Percentiles rank a stretch among this genome's conserved stretches.
phyloP scores from a whole-genome alignment of 2,113 vertebrate species.

The Archocentrus centrarchus region DNA sequence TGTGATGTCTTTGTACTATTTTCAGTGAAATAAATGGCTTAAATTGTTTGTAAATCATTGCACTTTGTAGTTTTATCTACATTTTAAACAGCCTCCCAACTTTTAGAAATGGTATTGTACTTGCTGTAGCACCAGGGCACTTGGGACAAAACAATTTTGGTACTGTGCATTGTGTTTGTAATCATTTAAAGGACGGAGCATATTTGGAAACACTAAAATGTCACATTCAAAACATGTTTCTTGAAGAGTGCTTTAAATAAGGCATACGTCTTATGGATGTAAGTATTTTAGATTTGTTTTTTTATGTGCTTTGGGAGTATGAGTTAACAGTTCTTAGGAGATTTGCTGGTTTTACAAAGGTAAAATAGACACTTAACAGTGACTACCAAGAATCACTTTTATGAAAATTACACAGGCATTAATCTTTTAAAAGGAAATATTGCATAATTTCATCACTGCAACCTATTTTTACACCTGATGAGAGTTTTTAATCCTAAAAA shows the following conservation, averaged over 20 bases:
- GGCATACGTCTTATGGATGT: not conserved
- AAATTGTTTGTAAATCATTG: not conserved
- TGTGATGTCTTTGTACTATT: not conserved
- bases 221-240: not conserved
- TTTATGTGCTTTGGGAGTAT: not conserved
- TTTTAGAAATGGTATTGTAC: not conserved
- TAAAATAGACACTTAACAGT: not conserved
- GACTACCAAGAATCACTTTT: not conserved
- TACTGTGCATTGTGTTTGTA: not conserved
- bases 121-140: not conserved
- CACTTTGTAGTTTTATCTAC: not conserved
- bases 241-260: not conserved
- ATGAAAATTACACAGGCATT: not conserved
- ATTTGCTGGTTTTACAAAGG: not conserved
- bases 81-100: not conserved
- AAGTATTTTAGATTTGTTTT: not conserved
- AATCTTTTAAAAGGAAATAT: not conserved
- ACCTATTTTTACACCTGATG: slow-evolving; percentile 24
- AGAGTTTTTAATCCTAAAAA: slow-evolving; percentile 36
- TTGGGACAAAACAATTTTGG: not conserved
- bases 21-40: not conserved
- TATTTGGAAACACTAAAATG: not conserved
- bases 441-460: slow-evolving; percentile 22
- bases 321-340: not conserved
- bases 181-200: not conserved